phyloP scores from a whole-genome alignment of 2,797 vertebrate genomes.

The Micromesistius poutassou region DNA sequence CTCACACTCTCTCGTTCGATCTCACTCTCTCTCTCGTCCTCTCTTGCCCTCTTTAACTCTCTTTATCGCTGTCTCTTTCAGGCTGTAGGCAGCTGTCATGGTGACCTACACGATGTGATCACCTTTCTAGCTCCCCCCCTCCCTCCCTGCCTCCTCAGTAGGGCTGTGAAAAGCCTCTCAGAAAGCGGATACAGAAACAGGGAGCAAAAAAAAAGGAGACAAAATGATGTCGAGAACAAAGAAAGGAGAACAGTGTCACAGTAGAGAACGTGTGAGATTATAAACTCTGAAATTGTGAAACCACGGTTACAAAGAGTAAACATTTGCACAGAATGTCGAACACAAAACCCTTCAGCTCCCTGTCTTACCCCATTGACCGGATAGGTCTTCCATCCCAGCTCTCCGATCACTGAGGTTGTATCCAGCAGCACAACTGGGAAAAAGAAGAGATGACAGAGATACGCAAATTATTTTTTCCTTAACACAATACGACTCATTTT shows the following conservation, averaged over 20 bases:
- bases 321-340: slow-evolving; percentile 22
- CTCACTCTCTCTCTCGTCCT: neutral
- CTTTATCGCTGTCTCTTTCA: slow-evolving; percentile 44
- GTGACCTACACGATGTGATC: slow-evolving; percentile 76
- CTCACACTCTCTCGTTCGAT: neutral
- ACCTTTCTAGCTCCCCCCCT: slow-evolving; percentile 60
- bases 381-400: slow-evolving; percentile 95
- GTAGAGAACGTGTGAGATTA: neutral
- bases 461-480: slow-evolving; percentile 39
- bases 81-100: slow-evolving; percentile 71
- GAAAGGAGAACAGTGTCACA: neutral
- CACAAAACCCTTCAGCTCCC: slow-evolving; percentile 3
- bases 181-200: neutral
- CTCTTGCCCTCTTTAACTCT: slow-evolving; percentile 33
- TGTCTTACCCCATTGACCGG: slow-evolving; percentile 92
- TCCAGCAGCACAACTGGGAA: slow-evolving; percentile 91
- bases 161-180: slow-evolving; percentile 47
- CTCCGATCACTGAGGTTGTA: slow-evolving; percentile 88
- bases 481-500: slow-evolving; percentile 40
- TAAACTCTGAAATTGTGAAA: slow-evolving; percentile 20
- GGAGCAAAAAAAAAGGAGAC: slow-evolving; percentile 14
- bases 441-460: slow-evolving; percentile 36
- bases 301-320: slow-evolving; percentile 19
- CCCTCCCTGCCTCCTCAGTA: slow-evolving; percentile 45
- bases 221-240: neutral